Conservation (phyloP, 2,888 invertebrate species). For the Drosophila fungiperda region DNA sequence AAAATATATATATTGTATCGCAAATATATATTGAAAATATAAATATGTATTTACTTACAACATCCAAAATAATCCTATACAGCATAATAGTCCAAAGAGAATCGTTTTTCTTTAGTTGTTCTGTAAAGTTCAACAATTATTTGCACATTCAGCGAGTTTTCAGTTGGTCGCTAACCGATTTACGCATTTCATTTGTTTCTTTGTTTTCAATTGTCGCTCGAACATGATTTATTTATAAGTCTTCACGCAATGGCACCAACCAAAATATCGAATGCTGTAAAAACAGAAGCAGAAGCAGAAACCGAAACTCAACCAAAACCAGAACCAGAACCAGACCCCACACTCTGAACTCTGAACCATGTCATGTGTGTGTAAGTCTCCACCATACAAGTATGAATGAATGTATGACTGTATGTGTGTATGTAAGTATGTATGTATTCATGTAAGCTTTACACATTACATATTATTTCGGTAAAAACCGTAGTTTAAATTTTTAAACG, state of each 20-base stretch:
- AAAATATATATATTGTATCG: constrained; percentile 1
- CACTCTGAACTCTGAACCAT: constrained; percentile 5
- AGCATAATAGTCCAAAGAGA: constrained; percentile 6
- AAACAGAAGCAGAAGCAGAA: constrained; percentile 19
- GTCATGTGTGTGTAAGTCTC: constrained; percentile 16
- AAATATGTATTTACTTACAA: constrained; percentile 40
- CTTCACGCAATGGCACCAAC: constrained; percentile 56
- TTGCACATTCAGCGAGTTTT: constrained; percentile 46
- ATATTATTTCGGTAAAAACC: constrained; percentile 14
- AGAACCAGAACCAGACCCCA: not conserved
- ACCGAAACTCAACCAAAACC: not conserved
- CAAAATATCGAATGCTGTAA: constrained; percentile 35
- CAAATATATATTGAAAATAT: constrained; percentile 25
- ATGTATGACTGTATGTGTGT: not conserved
- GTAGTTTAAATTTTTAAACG: constrained; percentile 22
- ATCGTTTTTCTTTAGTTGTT: constrained; percentile 7
- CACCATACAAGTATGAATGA: constrained; percentile 1
- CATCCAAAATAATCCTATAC: constrained; percentile 25
- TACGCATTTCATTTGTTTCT: constrained; percentile 33
- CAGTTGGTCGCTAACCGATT: constrained; percentile 36
- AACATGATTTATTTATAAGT: constrained; percentile 70
- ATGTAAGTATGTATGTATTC: not conserved
- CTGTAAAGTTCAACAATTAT: constrained; percentile 41
- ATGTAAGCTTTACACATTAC: constrained; percentile 10
- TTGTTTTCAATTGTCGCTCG: constrained; percentile 59